These are phyloP conservation scores for Dunckerocampus dactyliophorus DNA, from an alignment of 2,113 vertebrate genomes.

Conservation along the genomic window DNA sequence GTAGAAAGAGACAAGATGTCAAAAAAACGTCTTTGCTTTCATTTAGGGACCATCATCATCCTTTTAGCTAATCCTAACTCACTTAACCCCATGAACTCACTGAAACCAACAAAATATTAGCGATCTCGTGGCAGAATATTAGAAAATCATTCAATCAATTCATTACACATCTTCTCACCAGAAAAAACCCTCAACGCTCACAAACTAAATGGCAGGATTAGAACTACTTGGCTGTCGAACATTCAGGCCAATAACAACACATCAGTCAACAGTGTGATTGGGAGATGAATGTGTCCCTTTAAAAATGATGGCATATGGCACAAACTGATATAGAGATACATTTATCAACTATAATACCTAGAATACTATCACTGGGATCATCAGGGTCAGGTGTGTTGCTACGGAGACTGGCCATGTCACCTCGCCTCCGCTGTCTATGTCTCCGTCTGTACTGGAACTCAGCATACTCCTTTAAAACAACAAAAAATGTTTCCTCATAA, in stretches of 20 bases:
- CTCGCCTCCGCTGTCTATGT: constrained; percentile 85
- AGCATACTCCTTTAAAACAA: constrained; percentile 86
- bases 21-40: neutral
- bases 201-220: constrained; percentile 21
- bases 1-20: constrained; percentile 13
- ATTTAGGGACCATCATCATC: constrained; percentile 9
- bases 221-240: constrained; percentile 24
- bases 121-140: constrained; percentile 2
- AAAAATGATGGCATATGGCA: neutral
- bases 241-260: neutral
- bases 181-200: constrained; percentile 21
- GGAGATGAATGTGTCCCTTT: neutral
- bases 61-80: constrained; percentile 15
- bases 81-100: neutral
- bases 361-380: constrained; percentile 80
- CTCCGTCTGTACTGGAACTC: constrained; percentile 98
- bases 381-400: constrained; percentile 85
- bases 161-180: constrained; percentile 15
- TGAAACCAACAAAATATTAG: neutral
- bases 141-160: constrained; percentile 32
- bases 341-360: constrained; percentile 70
- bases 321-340: neutral
- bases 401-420: constrained; percentile 88
- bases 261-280: neutral
- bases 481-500: neutral